phyloP scores from a whole-genome alignment of 2,113 vertebrate species.

The Caranx ignobilis region DNA sequence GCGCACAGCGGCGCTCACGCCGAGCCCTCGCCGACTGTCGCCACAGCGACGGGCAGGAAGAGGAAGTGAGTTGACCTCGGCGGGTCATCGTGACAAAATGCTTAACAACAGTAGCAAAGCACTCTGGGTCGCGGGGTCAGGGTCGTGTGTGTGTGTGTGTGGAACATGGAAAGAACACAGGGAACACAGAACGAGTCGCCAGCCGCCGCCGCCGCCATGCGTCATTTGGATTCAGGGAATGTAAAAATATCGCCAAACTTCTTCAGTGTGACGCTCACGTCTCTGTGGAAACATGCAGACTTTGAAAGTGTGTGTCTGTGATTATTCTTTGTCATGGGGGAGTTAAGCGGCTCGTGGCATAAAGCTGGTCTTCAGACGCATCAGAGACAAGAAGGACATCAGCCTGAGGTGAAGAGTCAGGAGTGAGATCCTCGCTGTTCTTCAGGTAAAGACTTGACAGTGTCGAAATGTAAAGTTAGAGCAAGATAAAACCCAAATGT shows the following conservation, averaged over 20 bases:
- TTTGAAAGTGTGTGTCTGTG: background rate
- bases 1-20: slow-evolving; percentile 54
- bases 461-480: background rate
- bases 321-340: background rate
- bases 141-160: slow-evolving; percentile 47
- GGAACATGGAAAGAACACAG: slow-evolving; percentile 29
- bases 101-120: slow-evolving; percentile 72
- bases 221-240: slow-evolving; percentile 43
- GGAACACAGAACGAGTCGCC: background rate
- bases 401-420: background rate
- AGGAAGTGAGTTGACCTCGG: slow-evolving; percentile 73
- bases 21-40: slow-evolving; percentile 55
- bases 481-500: background rate
- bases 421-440: background rate
- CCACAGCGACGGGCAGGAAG: slow-evolving; percentile 66
- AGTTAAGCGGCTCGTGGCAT: background rate
- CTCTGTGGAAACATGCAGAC: background rate
- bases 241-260: slow-evolving; percentile 17
- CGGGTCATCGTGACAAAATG: slow-evolving; percentile 77
- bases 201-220: slow-evolving; percentile 3
- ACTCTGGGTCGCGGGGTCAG: slow-evolving; percentile 71
- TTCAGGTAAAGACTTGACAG: background rate
- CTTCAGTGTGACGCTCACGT: background rate
- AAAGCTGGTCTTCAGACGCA: slow-evolving; percentile 1
- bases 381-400: rapidly evolving